Percentiles rank a stretch among this genome's conserved stretches.
Evolutionary conservation across 1,140 invertebrate species (phyloP).

Genomic region (Battus philenor): DNA sequence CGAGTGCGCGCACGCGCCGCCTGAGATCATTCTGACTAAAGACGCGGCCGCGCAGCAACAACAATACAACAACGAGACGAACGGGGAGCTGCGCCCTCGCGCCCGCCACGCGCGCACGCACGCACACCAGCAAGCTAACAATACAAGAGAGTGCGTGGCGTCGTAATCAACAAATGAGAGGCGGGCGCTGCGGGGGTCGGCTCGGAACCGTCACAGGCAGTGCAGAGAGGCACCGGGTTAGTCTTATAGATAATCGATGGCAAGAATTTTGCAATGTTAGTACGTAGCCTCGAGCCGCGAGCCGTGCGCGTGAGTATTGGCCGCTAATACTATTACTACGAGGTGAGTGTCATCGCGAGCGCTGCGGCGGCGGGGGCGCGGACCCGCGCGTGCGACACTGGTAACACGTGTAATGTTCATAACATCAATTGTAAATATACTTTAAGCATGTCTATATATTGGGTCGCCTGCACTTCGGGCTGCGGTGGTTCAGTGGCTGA

Average conservation of each 20-base stretch:
- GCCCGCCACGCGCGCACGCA: too few species aligned
- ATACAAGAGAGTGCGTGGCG: too few species aligned
- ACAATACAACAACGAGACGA: slow-evolving; percentile 18
- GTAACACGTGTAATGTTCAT: too few species aligned
- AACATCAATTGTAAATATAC: too few species aligned
- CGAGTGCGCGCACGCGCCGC: too few species aligned
- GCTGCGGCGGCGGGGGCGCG: background rate
- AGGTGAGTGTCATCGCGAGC: background rate
- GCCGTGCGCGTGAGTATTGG: background rate
- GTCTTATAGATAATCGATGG: slow-evolving; percentile 2
- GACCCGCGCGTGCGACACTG: background rate
- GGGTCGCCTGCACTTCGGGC: background rate
- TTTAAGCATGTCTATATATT: too few species aligned
- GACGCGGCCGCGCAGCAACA: slow-evolving; percentile 30
- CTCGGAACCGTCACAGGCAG: slow-evolving; percentile 22
- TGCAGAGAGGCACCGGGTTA: slow-evolving; percentile 5
- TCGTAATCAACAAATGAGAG: slow-evolving; percentile 25
- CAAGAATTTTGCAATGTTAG: slow-evolving; percentile 4
- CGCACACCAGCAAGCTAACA: slow-evolving; percentile 18
- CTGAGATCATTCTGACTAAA: slow-evolving; percentile 58
- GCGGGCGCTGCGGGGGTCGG: too few species aligned
- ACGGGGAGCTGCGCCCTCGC: too few species aligned
- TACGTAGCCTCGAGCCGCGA: background rate
- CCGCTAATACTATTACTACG: background rate
- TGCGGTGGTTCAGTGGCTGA: slow-evolving; percentile 80